A percentile compares a stretch with the other conserved stretches of the same genome.
These are phyloP conservation scores for Ctenosaura bakeri DNA, from an alignment of 2,797 vertebrate species.

Conservation along the genomic window DNA sequence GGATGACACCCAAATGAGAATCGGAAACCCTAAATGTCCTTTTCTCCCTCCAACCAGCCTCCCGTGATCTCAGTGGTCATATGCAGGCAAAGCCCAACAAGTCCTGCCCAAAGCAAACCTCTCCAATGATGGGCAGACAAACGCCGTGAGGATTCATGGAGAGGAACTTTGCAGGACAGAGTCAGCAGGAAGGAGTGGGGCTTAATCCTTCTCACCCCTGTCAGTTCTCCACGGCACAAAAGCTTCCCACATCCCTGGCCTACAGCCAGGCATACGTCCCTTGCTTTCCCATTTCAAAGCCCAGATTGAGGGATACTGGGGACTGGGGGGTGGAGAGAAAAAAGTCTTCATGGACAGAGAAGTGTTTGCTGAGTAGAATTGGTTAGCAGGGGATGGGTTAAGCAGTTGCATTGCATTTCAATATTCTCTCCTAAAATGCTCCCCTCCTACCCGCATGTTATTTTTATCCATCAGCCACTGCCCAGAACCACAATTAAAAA, in stretches of 20 bases:
- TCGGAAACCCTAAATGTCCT: too few species aligned
- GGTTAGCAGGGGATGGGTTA: neutral
- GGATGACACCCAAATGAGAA: too few species aligned
- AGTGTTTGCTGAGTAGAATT: neutral
- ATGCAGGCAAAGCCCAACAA: too few species aligned
- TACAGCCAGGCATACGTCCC: neutral
- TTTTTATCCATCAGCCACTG: neutral
- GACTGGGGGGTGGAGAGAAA: neutral
- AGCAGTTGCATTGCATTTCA: neutral
- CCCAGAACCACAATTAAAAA: too few species aligned
- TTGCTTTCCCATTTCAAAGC: neutral
- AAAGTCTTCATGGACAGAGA: neutral
- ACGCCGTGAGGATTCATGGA: too few species aligned
- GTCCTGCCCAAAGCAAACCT: too few species aligned
- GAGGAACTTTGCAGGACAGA: neutral
- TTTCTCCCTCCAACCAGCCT: too few species aligned
- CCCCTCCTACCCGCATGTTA: neutral
- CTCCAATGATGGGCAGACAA: neutral
- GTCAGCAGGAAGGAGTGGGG: neutral
- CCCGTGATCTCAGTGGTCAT: too few species aligned
- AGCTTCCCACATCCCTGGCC: neutral
- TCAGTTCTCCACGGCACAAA: neutral
- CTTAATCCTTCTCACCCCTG: neutral
- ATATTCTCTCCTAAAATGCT: neutral
- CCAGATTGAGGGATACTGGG: neutral